Evolutionary conservation across 2,888 invertebrate species (phyloP), one percentile per base, ranked within the genome.

Genomic region (Sinelater perroti): DNA sequence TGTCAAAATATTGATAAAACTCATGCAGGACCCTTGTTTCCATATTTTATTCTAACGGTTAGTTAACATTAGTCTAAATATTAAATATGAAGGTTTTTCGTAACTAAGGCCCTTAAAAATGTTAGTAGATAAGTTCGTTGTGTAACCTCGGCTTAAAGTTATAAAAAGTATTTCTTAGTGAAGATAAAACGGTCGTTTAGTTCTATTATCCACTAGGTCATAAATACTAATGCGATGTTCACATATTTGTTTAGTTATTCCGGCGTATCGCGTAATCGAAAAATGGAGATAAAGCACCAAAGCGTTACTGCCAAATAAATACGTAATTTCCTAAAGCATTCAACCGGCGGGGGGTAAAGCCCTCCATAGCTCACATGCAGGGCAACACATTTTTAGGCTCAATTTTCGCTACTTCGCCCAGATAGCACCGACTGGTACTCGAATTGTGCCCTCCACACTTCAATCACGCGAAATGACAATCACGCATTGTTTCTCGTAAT

Each of bases 401-500:
- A 56, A 36, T 62, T 20, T 59, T 58, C 60, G 36, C 28, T 40
- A n/a, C 17, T 16, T 44, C 40, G 50, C 45, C 56, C 33, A 60
- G 56, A 64, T 62, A 66, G 69, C 65, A 70, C 71, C 53, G 60
- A 56, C 66, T 70, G 70, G 71, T 68, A 72, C 72, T 67, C 60
- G 59, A 62, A 45, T 44, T 28, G 33, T 45, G 57, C 59, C 54
- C 42, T 52, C 47, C 53, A 53, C 58, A 56, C 58, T 58, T 56
- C 62, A 68, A 67, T 71, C 74, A 74, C 74, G 74, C 73, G 65
- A 74, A 71, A 70, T 67, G 70, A 70, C 72, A 73, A 72, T 74
- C 72, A 74, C 66, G 68, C 62, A 68, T 70, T 72, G 70, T 70
- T 68, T 70, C 70, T 69, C 69, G 66, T 71, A 71, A 74, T 72